Evolutionary conservation across 2,113 vertebrate species (phyloP).

Genomic region (Pagrus major): DNA sequence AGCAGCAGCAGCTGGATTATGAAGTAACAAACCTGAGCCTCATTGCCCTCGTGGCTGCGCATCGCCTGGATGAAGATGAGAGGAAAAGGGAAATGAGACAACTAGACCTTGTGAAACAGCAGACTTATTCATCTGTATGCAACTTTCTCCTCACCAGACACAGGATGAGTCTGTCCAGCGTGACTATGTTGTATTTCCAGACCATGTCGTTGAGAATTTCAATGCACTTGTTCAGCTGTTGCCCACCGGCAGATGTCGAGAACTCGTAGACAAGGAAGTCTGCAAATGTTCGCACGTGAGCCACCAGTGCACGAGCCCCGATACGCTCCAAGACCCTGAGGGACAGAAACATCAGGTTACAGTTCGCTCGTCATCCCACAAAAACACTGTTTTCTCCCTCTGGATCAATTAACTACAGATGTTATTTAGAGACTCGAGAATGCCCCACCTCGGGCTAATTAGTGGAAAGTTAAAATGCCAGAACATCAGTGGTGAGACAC

Average conservation of each 20-base stretch:
- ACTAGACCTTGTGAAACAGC: accelerated
- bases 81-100: not conserved
- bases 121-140: not conserved
- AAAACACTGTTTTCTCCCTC: not conserved
- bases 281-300: slow-evolving; percentile 96
- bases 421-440: slow-evolving; percentile 8
- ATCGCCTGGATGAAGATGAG: slow-evolving; percentile 87
- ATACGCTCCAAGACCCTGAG: slow-evolving; percentile 95
- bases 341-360: not conserved
- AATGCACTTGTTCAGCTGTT: slow-evolving; percentile 99
- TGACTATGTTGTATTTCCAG: slow-evolving; percentile 99
- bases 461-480: slow-evolving; percentile 36
- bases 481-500: slow-evolving; percentile 14
- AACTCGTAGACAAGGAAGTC: slow-evolving; percentile 99
- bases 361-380: not conserved
- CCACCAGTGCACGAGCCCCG: slow-evolving; percentile 95
- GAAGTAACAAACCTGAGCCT: slow-evolving; percentile 99
- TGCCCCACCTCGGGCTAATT: slow-evolving; percentile 18
- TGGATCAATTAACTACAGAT: slow-evolving; percentile 40
- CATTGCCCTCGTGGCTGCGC: slow-evolving; percentile 98
- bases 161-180: slow-evolving; percentile 94
- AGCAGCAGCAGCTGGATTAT: slow-evolving; percentile 98
- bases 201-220: slow-evolving; percentile 99
- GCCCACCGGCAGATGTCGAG: slow-evolving; percentile 96
- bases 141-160: slow-evolving; percentile 90